These are phyloP conservation scores for Saccostrea glomerata DNA, from an alignment of 1,140 invertebrate genomes.

Conservation along the genomic window DNA sequence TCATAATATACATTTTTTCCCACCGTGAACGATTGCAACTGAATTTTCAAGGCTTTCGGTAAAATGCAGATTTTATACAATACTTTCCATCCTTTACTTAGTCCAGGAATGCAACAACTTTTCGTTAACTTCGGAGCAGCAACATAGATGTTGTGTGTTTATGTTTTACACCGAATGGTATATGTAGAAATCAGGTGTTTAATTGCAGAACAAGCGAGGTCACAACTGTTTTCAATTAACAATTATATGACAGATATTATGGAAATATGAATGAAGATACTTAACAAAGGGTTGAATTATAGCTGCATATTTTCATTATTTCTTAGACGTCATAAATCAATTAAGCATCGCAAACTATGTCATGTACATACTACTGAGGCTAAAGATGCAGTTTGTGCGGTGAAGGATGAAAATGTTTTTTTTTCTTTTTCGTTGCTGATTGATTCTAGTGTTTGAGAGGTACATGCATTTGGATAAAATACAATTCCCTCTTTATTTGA, in stretches of 20 bases:
- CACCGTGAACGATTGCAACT: neutral
- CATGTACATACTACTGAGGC: neutral
- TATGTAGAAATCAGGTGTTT: neutral
- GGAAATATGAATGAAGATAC: slow-evolving; percentile 16
- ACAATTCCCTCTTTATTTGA: too few species aligned
- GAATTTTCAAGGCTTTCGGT: neutral
- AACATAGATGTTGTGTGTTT: neutral
- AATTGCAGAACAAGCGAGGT: neutral
- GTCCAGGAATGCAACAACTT: neutral
- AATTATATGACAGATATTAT: neutral
- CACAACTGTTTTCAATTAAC: slow-evolving; percentile 14
- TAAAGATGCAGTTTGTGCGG: too few species aligned
- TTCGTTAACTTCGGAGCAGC: neutral
- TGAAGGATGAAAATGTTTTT: too few species aligned
- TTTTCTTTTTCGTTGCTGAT: too few species aligned
- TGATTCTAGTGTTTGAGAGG: too few species aligned
- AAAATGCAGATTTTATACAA: neutral
- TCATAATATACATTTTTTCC: neutral
- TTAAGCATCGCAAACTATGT: neutral
- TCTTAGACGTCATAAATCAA: neutral
- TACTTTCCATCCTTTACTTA: neutral
- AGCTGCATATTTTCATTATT: neutral
- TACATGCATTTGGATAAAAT: too few species aligned
- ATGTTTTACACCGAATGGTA: neutral
- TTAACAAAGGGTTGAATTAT: neutral